These are phyloP conservation scores for Rhynchotus rufescens DNA, from an alignment of 2,797 vertebrate species.

Conservation along the genomic window DNA sequence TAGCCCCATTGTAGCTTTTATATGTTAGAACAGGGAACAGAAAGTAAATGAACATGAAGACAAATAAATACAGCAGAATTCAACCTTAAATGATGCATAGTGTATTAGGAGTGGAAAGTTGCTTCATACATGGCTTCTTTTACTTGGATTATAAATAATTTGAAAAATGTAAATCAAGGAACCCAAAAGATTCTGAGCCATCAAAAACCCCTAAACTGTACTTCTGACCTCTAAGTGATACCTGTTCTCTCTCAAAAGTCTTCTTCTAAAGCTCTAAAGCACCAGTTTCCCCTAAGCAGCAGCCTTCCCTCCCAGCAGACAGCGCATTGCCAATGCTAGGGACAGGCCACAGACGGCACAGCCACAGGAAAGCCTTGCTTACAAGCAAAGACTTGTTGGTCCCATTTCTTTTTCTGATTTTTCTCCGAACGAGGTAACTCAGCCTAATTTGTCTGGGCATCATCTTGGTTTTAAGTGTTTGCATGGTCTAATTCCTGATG, in stretches of 20 bases:
- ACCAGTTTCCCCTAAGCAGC: neutral
- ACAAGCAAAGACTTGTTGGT: too few relatives aligned
- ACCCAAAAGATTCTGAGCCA: neutral
- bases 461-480: neutral
- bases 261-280: neutral
- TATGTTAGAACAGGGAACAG: neutral
- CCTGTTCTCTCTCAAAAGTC: neutral
- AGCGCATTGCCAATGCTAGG: neutral
- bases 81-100: neutral
- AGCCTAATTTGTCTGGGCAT: neutral
- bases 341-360: neutral
- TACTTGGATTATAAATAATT: neutral
- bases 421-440: neutral
- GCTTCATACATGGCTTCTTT: neutral
- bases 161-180: neutral
- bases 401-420: too few relatives aligned
- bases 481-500: accelerated
- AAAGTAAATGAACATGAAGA: neutral
- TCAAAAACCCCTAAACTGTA: neutral
- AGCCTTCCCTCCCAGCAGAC: neutral
- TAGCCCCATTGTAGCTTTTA: neutral
- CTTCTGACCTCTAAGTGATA: neutral
- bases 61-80: neutral
- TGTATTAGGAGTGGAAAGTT: neutral
- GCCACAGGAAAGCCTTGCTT: neutral